A percentile compares a stretch with the other conserved stretches of the same genome.
Conservation (phyloP, 2,113 vertebrate genomes). For the Tiliqua scincoides region DNA sequence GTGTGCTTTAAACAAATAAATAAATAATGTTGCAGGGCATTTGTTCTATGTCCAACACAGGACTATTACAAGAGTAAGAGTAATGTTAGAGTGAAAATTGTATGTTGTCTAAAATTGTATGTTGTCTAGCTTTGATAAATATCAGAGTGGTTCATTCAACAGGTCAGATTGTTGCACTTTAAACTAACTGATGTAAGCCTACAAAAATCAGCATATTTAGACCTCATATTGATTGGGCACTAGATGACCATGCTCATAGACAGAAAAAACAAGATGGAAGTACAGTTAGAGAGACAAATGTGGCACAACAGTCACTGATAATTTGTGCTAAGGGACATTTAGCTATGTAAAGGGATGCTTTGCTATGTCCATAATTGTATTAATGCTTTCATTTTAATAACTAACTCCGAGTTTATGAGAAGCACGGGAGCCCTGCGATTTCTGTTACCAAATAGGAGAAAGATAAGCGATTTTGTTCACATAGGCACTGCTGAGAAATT, state of each 20-base stretch:
- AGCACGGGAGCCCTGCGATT: conserved; percentile 65
- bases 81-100: not conserved
- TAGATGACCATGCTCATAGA: conserved; percentile 22
- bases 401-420: conserved; percentile 62
- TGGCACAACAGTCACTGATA: conserved; percentile 5
- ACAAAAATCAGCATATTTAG: not conserved
- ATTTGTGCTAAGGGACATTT: conserved; percentile 44
- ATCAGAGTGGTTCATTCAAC: not conserved
- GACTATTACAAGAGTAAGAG: not conserved
- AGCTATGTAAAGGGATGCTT: conserved; percentile 57
- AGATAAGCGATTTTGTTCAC: conserved; percentile 63
- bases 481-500: conserved; percentile 56
- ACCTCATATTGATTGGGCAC: not conserved
- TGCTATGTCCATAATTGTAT: conserved; percentile 67
- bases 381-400: conserved; percentile 57
- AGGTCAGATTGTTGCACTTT: not conserved
- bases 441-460: conserved; percentile 67
- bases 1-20: not conserved
- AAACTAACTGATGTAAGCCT: not conserved
- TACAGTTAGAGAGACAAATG: not conserved
- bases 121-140: not conserved
- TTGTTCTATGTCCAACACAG: not conserved
- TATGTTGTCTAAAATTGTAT: conserved; percentile 8
- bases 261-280: not conserved
- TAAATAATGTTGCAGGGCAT: not conserved